Percentiles rank a stretch among this genome's conserved stretches.
phyloP scores from a whole-genome alignment of 2,888 invertebrate species.

The Parapristionchus giblindavisi region DNA sequence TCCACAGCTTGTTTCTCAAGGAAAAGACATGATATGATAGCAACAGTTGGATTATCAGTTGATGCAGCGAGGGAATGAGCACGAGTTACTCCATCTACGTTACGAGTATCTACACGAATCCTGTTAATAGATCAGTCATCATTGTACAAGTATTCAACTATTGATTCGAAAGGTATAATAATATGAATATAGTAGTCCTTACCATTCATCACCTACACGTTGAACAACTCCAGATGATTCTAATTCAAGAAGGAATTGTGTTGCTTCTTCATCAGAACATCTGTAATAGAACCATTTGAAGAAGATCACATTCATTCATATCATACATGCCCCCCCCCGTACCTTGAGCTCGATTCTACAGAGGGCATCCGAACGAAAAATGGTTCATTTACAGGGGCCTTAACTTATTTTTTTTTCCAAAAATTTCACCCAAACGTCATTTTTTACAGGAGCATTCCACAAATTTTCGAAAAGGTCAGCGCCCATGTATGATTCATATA shows the following conservation, averaged over 20 bases:
- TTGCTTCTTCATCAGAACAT: conserved; percentile 49
- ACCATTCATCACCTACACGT: conserved; percentile 59
- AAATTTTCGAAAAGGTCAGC: no score
- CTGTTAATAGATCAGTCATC: background rate
- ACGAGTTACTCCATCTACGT: conserved; percentile 45
- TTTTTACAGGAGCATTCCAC: no score
- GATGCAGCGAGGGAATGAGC: conserved; percentile 26
- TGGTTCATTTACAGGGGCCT: no score
- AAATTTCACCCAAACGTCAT: no score
- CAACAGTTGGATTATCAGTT: conserved; percentile 73
- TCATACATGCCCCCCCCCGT: no score
- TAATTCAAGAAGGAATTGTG: conserved; percentile 60
- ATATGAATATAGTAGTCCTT: conserved; percentile 44
- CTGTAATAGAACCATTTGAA: no score
- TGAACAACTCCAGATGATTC: conserved; percentile 57
- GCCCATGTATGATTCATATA: no score
- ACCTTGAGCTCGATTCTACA: no score
- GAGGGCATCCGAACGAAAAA: no score
- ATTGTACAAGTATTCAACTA: no score
- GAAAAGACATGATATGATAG: conserved; percentile 95
- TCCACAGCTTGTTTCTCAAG: conserved; percentile 98
- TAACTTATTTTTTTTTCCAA: no score
- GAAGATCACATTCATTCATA: no score
- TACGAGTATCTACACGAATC: conserved; percentile 50
- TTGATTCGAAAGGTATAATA: background rate